phyloP scores from a whole-genome alignment of 2,113 vertebrate species.

The Zootoca vivipara region DNA sequence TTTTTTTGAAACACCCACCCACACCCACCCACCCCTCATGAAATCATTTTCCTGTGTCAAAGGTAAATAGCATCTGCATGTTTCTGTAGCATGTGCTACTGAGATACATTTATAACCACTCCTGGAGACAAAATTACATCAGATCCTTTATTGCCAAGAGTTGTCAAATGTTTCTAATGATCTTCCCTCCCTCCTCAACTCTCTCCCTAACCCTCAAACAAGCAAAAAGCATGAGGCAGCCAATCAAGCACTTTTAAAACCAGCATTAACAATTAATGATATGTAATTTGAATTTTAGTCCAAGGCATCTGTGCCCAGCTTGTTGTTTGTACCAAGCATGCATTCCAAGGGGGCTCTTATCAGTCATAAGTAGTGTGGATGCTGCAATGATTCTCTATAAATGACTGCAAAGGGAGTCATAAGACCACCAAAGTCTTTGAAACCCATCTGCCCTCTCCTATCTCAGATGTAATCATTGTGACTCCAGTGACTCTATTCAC shows the following conservation, averaged over 20 bases:
- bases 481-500: background rate
- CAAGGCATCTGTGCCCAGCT: slow-evolving; percentile 17
- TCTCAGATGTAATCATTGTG: no score
- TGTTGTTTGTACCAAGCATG: slow-evolving; percentile 15
- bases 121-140: slow-evolving; percentile 12
- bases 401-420: background rate
- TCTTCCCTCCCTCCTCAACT: background rate
- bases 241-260: slow-evolving; percentile 1
- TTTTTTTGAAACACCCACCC: background rate
- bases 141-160: slow-evolving; percentile 3
- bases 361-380: slow-evolving; percentile 16
- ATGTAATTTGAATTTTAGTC: slow-evolving; percentile 22
- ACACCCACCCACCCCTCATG: background rate
- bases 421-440: background rate
- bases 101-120: background rate
- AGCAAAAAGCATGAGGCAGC: background rate
- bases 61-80: background rate
- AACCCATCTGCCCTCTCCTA: slow-evolving; percentile 10
- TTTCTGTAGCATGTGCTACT: background rate
- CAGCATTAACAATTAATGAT: slow-evolving; percentile 32
- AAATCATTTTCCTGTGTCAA: background rate
- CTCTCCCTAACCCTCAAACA: background rate
- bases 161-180: slow-evolving; percentile 24
- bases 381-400: slow-evolving; percentile 16
- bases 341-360: slow-evolving; percentile 8